A percentile compares a stretch with the other conserved stretches of the same genome.
Conservation (phyloP, 2,888 invertebrate genomes). For the Ligdia adustata region DNA sequence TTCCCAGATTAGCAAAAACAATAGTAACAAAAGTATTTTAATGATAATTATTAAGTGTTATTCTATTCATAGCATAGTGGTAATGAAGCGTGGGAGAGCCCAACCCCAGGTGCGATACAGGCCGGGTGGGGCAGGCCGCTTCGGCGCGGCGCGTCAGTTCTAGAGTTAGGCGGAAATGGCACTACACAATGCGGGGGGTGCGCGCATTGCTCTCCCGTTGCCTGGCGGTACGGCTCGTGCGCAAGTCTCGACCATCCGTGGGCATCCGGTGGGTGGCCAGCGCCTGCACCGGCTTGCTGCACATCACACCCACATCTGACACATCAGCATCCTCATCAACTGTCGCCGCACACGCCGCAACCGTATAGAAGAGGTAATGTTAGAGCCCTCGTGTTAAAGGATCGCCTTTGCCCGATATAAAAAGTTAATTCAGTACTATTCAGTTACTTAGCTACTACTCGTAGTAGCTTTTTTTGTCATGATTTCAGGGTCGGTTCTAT, state of each 20-base stretch:
- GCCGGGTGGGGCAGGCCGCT: constrained; percentile 64
- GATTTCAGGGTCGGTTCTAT: too few relatives aligned
- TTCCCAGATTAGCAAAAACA: neutral
- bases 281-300: constrained; percentile 53
- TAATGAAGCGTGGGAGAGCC: constrained; percentile 60
- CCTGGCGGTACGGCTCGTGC: constrained; percentile 77
- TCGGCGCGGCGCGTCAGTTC: constrained; percentile 71
- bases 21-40: too few relatives aligned
- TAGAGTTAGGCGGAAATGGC: constrained; percentile 62
- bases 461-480: too few relatives aligned
- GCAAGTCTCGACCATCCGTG: constrained; percentile 71
- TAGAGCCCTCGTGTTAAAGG: too few relatives aligned
- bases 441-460: too few relatives aligned
- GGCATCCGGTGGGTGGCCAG: constrained; percentile 39
- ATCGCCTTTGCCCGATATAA: too few relatives aligned
- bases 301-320: constrained; percentile 43
- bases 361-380: constrained; percentile 71
- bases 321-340: constrained; percentile 52
- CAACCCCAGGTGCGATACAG: constrained; percentile 48
- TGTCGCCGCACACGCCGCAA: constrained; percentile 66
- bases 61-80: neutral
- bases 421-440: too few relatives aligned
- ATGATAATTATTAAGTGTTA: too few relatives aligned
- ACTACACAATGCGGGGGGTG: constrained; percentile 49
- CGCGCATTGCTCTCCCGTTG: constrained; percentile 47